Evolutionary conservation across 2,888 invertebrate genomes (phyloP), one percentile per base, ranked within the genome.

Genomic region (Nysson spinosus): DNA sequence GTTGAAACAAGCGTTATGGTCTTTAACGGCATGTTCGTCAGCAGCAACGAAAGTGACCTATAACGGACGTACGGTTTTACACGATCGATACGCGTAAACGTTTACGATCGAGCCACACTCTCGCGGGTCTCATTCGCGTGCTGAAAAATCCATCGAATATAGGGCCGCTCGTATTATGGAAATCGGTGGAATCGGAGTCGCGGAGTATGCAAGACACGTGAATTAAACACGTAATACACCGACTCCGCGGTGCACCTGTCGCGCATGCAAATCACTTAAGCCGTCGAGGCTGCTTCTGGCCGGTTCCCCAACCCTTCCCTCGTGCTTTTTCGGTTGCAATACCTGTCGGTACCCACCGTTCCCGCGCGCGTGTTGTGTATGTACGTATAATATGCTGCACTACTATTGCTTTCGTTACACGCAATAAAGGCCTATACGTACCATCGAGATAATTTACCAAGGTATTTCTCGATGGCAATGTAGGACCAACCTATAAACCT

Each of bases 181-280:
- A 77, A 75, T 75, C 68, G 58, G 67, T 37, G 56, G 63, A 74
- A 71, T 77, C 71, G 65, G 50, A 58, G 65, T 65, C n/a, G 70
- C 57, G 69, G 78, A 75, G 78, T 80, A 80, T 81, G 74, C 79
- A 71, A 75, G 74, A 78, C 76, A 79, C 80, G 81, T 81, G 81
- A 81, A 81, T 80, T 81, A 80, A 81, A 81, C 80, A 80, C 80
- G 77, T 81, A 79, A 81, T 81, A 81, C 82, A 80, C 71, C 77
- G 77, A 73, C 52, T 66, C 62, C 66, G 74, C 66, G 67, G 67
- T 68, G 80, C 78, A 82, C 79, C 79, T 81, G 81, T 80, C 77
- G 80, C 76, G 80, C 78, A 81, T 81, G 77, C 77, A 80, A 80
- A 81, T 81, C 76, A 74, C 77, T 74, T 72, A 72, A 74, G 75